Evolutionary conservation across 2,888 invertebrate genomes (phyloP), one percentile per base, ranked within the genome.

Genomic region (Zonitis immaculata): DNA sequence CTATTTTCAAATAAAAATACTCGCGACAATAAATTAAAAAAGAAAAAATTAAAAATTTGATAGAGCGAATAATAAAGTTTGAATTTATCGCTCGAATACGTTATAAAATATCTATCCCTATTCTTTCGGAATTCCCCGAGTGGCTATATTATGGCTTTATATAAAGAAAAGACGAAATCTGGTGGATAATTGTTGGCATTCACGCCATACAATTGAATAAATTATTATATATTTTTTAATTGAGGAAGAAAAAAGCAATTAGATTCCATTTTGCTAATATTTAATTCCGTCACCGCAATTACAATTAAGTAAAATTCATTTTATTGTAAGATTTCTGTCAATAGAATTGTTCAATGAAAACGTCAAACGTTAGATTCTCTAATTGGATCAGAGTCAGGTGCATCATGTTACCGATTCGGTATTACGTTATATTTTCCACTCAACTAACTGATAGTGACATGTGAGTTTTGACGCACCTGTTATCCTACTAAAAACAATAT

Each of bases 291-390:
- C 44, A 43, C 51, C 48, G 8, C 35, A 6, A 51, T 55, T 55
- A 56, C 43, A 49, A 42, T 46, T 44, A 50, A 49, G 47, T 52
- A 43, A 56, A 56, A 49, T 49, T 39, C 32, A 16, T 35, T 35
- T 9, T 35, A 16, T 35, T 2, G 7, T 32, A 2, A n/a, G n/a
- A n/a, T n/a, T n/a, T n/a, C 3, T 7, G 35, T 16, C 35, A 35
- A 35, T 35, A 16, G 16, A 22, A 16, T 16, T 35, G 16, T 32
- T 18, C 18, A 18, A 18, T 16, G 18, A 39, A 18, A 20, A 20
- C 39, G 20, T n/a, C n/a, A n/a, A n/a, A n/a, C n/a, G n/a, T n/a
- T n/a, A n/a, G n/a, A 39, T 39, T 39, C 20, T 39, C 39, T 39
- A 39, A 39, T 39, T 39, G 39, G 11, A 18, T 20, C n/a, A 20